Evolutionary conservation across 2,113 vertebrate species (phyloP).

Genomic region (Pelobates fuscus): DNA sequence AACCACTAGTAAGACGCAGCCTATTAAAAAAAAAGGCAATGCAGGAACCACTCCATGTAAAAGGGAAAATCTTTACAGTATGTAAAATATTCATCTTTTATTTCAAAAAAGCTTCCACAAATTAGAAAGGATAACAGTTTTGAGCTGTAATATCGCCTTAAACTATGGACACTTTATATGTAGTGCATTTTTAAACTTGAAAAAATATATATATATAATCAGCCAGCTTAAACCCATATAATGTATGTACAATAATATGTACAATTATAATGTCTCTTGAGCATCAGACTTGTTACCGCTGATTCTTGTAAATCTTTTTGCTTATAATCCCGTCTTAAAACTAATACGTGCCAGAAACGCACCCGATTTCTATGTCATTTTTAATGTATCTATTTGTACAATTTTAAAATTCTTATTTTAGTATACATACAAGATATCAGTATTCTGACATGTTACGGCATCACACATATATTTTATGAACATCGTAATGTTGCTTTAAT

Average conservation of each 20-base stretch:
- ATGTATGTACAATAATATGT: constrained; percentile 93
- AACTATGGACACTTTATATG: constrained; percentile 92
- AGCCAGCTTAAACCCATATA: constrained; percentile 90
- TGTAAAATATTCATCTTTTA: constrained; percentile 69
- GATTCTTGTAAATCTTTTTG: constrained; percentile 89
- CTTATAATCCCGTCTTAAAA: constrained; percentile 89
- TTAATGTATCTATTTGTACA: constrained; percentile 99
- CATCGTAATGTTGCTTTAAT: constrained; percentile 99
- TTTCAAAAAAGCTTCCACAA: constrained; percentile 80
- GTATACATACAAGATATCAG: constrained; percentile 98
- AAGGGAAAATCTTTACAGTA: constrained; percentile 63
- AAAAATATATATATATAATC: constrained; percentile 83
- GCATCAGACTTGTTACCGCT: constrained; percentile 85
- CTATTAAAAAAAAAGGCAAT: constrained; percentile 70
- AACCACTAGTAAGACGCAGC: constrained; percentile 67
- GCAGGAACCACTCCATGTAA: constrained; percentile 56
- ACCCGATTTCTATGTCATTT: constrained; percentile 98
- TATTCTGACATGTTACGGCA: constrained; percentile 98
- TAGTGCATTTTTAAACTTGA: constrained; percentile 96
- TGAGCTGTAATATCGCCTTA: constrained; percentile 99
- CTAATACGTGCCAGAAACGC: constrained; percentile 83
- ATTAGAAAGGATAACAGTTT: constrained; percentile 84
- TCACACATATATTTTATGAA: constrained; percentile 99
- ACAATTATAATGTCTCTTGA: constrained; percentile 87
- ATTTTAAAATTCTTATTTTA: constrained; percentile 99